phyloP scores from a whole-genome alignment of 2,113 vertebrate species.

The Rhynchomys soricoides region DNA sequence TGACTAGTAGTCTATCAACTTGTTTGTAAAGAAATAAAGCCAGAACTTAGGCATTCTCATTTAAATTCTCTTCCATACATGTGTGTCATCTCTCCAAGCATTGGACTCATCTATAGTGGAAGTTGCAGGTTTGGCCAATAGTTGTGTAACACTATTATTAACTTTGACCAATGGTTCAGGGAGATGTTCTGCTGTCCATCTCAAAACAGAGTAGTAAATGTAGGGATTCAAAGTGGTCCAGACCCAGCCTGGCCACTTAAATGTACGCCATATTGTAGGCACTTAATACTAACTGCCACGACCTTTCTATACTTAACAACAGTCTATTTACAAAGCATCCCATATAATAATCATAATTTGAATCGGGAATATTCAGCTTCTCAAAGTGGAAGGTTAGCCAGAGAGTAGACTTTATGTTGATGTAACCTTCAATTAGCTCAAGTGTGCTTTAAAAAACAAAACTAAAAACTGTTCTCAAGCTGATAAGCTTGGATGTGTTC shows the following conservation, averaged over 20 bases:
- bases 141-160: background rate
- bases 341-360: background rate
- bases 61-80: background rate
- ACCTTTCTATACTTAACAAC: background rate
- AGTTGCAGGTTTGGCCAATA: background rate
- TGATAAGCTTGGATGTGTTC: no score
- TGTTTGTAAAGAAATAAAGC: background rate
- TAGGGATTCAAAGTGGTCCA: background rate
- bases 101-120: background rate
- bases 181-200: background rate
- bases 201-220: background rate
- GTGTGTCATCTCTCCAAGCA: background rate
- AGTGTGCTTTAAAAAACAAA: background rate
- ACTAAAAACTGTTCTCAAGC: background rate
- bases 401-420: background rate
- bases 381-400: background rate
- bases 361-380: background rate
- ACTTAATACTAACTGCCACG: background rate
- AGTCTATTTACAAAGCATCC: background rate
- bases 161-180: background rate
- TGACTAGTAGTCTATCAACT: background rate
- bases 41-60: background rate
- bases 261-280: background rate
- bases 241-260: background rate
- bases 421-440: background rate